Base-by-base conservation (phyloP, 2,113 vertebrate genomes). In the Colinus virginianus region DNA sequence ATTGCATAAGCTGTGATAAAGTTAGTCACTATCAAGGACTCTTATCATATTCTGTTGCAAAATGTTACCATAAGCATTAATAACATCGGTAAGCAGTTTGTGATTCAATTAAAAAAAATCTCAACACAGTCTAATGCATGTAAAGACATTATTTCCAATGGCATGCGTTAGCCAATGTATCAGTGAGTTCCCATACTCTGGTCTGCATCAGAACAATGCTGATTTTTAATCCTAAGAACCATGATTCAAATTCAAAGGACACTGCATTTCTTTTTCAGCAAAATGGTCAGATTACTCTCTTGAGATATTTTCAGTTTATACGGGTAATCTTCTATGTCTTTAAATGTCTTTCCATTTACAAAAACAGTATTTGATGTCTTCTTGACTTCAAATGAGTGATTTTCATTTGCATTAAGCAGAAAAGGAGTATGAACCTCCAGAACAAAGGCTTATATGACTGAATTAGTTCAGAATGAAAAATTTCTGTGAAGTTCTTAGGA, bases 291-390 rank as follows among this genome's bases (percentile, higher is more conserved):
- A 88, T 79, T 90, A 87, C 63, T 55, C 61, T 74, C 63, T 55
- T 49, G 34, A 38, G 74, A 55, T 82, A 30, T 82, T 92, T 90
- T 90, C 45, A 49, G 19, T 46, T 87, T 85, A 85, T 87, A 67
- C 32, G 71, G 84, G 82, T 93, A 89, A 63, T 68, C 10, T 40
- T 93, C 36, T n/a, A 77, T 83, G 70, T 62, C 71, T 85, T 89
- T 40, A 92, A 93, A 93, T 79, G 81, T 84, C 93, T 87, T 78
- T 55, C 74, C 34, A 78, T 78, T 94, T 89, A 36, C 76, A 67
- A 90, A 93, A 94, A 46, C 17, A 40, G 11, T 58, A n/a, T 71
- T 48, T 90, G 66, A 70, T 77, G 42, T 25, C 15, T 90, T 92
- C 84, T 85, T 0, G 0, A 85, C 79, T 85, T 17, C 10, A 87